phyloP scores from a whole-genome alignment of 2,797 vertebrate species.

The Zonotrichia albicollis region DNA sequence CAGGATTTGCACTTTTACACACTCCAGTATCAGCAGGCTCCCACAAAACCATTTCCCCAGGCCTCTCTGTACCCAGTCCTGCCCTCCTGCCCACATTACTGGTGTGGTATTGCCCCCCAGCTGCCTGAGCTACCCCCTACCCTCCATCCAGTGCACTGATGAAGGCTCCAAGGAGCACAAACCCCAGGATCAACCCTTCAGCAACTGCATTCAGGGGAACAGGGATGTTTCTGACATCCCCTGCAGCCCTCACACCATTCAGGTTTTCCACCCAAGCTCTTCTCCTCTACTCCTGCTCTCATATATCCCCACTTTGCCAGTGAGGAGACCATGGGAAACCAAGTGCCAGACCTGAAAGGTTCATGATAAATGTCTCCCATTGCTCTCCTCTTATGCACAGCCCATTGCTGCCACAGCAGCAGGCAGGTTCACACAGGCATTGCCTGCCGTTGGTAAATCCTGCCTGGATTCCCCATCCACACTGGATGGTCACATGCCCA shows the following conservation, averaged over 20 bases:
- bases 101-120: neutral
- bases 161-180: neutral
- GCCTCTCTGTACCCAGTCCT: neutral
- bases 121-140: neutral
- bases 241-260: neutral
- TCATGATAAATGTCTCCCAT: neutral
- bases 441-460: neutral
- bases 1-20: neutral
- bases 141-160: neutral
- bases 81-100: neutral
- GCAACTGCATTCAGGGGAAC: neutral
- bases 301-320: neutral
- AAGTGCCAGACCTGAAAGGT: neutral
- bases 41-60: neutral
- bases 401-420: neutral
- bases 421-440: neutral
- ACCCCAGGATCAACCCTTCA: neutral
- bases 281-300: neutral
- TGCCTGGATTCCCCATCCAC: neutral
- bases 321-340: neutral
- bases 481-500: neutral
- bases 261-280: neutral
- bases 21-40: neutral
- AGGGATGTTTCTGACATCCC: fast-evolving
- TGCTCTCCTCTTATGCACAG: neutral